Base-by-base conservation (phyloP, 2,797 vertebrate genomes). In the Geotrypetes seraphini region DNA sequence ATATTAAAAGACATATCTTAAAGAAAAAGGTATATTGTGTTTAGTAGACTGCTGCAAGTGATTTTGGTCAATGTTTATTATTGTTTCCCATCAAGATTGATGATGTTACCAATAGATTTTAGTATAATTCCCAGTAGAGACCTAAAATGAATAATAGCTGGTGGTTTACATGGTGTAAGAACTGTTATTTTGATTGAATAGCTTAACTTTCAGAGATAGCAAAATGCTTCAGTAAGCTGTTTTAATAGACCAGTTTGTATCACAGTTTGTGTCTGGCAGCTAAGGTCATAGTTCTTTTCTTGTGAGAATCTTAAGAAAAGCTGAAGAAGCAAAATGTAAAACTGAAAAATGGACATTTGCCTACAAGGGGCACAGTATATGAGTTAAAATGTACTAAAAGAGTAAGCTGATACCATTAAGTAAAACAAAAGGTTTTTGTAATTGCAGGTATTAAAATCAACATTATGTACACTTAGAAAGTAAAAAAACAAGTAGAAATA, bases 251-350 rank as follows among this genome's bases (percentile, higher is more conserved):
- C 36, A 67, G 71, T 89, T 86, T 71, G 52, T 84, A 61, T 73
- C 36, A 49, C 69, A 56, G 53, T 65, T 49, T 43, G 33, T 70
- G 50, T 69, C 61, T 82, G 65, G 52, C 71, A 53, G 58, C 47
- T 24, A 61, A 82, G 84, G 84, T 87, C 83, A 73, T 14, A 62
- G 75, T 73, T 86, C 62, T 68, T n/a, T 63, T 37, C 56, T 65
- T 67, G 62, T 60, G 58, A 78, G 73, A 73, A 52, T 63, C 55
- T 66, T 75, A 86, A 78, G 66, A 55, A 67, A 75, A 87, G 87
- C 85, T 91, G 87, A 93, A 79, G 61, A 73, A 79, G 87, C 89
- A 88, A 60, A 90, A 87, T 69, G 30, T 56, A 47, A 50, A 72
- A 63, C 67, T 88, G 83, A 88, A 84, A 89, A 91, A 88, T 87